Conservation (phyloP, 2,888 invertebrate genomes). For the Luperina testacea region DNA sequence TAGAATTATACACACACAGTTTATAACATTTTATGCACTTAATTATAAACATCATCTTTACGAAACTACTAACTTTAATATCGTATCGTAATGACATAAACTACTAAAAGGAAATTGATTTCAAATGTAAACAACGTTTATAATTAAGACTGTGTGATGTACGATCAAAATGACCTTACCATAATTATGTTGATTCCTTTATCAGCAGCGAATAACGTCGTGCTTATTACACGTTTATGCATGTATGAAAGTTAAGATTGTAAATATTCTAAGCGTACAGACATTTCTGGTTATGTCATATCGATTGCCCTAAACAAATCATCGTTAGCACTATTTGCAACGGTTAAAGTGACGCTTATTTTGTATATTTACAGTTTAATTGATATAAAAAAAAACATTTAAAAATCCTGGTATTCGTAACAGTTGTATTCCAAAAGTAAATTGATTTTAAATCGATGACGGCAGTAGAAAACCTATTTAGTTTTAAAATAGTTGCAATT, state of each 20-base stretch:
- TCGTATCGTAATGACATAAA: constrained; percentile 38
- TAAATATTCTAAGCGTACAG: constrained; percentile 40
- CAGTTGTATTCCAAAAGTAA: not conserved
- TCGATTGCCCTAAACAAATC: constrained; percentile 15
- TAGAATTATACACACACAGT: constrained; percentile 56
- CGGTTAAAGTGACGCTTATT: constrained; percentile 3
- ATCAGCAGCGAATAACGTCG: constrained; percentile 23
- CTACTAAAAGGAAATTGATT: constrained; percentile 35
- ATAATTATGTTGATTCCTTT: constrained; percentile 19
- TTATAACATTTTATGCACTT: constrained; percentile 51
- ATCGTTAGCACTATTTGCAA: constrained; percentile 30
- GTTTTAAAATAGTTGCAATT: not conserved
- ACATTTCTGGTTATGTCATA: constrained; percentile 27
- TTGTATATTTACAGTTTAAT: not conserved
- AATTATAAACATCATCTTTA: constrained; percentile 64
- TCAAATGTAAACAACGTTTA: constrained; percentile 56
- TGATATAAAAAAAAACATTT: not conserved
- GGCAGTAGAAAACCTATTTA: not conserved
- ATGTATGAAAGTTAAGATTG: constrained; percentile 15
- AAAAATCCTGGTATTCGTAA: too few species aligned
- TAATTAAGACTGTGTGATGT: constrained; percentile 60
- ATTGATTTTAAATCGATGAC: not conserved
- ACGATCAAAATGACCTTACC: constrained; percentile 35
- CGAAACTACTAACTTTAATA: constrained; percentile 42
- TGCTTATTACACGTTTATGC: constrained; percentile 29